Evolutionary conservation across 2,797 vertebrate species (phyloP), one percentile per base, ranked within the genome.

Genomic region (Mastacembelus armatus): DNA sequence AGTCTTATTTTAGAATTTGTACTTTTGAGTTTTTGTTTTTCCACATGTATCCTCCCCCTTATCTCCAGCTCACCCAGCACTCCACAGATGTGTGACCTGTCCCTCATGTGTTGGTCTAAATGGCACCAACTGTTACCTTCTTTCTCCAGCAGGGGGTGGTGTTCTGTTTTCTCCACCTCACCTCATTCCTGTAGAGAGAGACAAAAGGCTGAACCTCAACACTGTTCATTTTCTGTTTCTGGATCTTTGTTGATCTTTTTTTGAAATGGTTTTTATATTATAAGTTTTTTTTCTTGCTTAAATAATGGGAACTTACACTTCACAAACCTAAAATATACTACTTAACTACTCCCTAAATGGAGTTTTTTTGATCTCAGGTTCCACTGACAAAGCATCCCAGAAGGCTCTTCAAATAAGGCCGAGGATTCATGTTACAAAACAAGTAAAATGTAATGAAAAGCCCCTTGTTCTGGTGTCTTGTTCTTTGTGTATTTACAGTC

Each of bases 321-420:
- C 84, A 90, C 77, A 88, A 87, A 91, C 78, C 84, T 89, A 83
- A 85, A 86, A 84, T 79, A 89, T 82, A 88, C 80, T 88, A 90
- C 86, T 86, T 81, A 90, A 85, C 65, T 84, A 43, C 92, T 94
- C 91, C 87, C 77, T 72, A 39, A 84, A 77, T 78, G 91, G 92
- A 92, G 90, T 92, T 88, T 88, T 88, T 93, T 89, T 89, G 80
- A 94, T 93, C 93, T 94, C 93, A 94, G 93, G 93, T 94, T 94
- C 89, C 91, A 92, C 91, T 91, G 87, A 91, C 81, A 88, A 93
- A 91, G 86, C 92, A 92, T 92, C 89, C 88, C 86, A 77, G 88
- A 91, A 91, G 91, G 90, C 89, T 91, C 88, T 90, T 90, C 83
- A 87, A 81, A 89, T 79, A 75, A 90, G 69, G 89, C 86, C 50